Percentiles rank a stretch among this genome's conserved stretches.
These are phyloP conservation scores for Apotomis betuletana DNA, from an alignment of 2,888 invertebrate genomes.

Conservation along the genomic window DNA sequence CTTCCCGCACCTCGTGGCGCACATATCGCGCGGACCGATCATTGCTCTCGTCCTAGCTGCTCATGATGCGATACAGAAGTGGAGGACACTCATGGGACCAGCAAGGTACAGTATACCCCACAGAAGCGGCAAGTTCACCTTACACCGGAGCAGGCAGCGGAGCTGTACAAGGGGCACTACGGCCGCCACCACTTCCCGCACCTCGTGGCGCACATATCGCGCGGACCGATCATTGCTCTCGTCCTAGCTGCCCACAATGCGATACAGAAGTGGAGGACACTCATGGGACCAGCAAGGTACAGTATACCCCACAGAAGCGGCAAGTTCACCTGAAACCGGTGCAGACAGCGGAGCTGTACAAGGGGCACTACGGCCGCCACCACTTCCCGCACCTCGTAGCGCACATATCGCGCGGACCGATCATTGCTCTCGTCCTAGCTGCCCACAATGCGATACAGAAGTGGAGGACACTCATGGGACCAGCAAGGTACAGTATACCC, in stretches of 20 bases:
- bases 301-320: neutral
- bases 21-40: slow-evolving; percentile 90
- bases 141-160: slow-evolving; percentile 93
- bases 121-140: slow-evolving; percentile 88
- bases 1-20: slow-evolving; percentile 85
- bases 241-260: slow-evolving; percentile 88
- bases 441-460: slow-evolving; percentile 86
- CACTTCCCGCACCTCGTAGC: slow-evolving; percentile 91
- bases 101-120: slow-evolving; percentile 64
- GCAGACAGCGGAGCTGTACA: slow-evolving; percentile 82
- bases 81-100: slow-evolving; percentile 90
- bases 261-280: slow-evolving; percentile 87
- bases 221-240: slow-evolving; percentile 88
- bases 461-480: slow-evolving; percentile 89
- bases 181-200: slow-evolving; percentile 89
- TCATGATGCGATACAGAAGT: slow-evolving; percentile 87
- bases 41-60: slow-evolving; percentile 88
- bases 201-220: slow-evolving; percentile 91
- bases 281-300: slow-evolving; percentile 88
- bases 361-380: slow-evolving; percentile 87
- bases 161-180: slow-evolving; percentile 90
- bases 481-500: slow-evolving; percentile 72
- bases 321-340: too few relatives aligned
- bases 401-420: slow-evolving; percentile 86
- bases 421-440: slow-evolving; percentile 86